Evolutionary conservation across 1,140 invertebrate species (phyloP).

Genomic region (Brachystomella parvula): DNA sequence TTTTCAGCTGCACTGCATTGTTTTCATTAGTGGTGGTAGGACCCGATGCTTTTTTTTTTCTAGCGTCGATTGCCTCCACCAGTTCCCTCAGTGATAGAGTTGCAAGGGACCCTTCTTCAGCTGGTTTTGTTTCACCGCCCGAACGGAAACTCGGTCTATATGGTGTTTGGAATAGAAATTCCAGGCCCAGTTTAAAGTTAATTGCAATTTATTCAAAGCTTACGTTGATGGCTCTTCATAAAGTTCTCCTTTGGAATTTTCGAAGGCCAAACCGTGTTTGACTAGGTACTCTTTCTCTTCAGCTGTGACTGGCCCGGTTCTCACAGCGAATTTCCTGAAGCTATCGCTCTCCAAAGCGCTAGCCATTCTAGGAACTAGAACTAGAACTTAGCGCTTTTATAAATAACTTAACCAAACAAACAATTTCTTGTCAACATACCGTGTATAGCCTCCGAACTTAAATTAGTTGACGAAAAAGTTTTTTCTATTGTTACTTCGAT

Average conservation of each 20-base stretch:
- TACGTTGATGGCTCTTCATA: slow-evolving; percentile 9
- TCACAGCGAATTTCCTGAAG: background rate
- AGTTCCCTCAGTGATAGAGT: background rate
- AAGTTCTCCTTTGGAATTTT: background rate
- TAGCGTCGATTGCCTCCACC: background rate
- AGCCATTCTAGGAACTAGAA: too few species aligned
- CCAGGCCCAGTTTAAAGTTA: background rate
- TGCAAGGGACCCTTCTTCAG: too few species aligned
- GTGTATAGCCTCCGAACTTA: too few species aligned
- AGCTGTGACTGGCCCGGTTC: background rate
- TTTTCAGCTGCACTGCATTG: too few species aligned
- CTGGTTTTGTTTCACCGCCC: background rate
- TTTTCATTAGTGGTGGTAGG: too few species aligned
- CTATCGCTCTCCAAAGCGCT: too few species aligned
- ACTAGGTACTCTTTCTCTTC: slow-evolving; percentile 8
- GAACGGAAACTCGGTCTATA: background rate
- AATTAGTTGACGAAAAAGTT: too few species aligned
- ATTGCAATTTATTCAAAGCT: background rate
- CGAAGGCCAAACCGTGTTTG: background rate
- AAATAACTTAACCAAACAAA: too few species aligned
- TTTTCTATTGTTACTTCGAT: too few species aligned
- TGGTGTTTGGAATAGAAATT: background rate
- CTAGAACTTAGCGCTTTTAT: too few species aligned
- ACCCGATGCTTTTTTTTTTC: background rate
- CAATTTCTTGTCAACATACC: too few species aligned